Conservation (phyloP, 2,797 vertebrate genomes). For the Lacerta agilis region DNA sequence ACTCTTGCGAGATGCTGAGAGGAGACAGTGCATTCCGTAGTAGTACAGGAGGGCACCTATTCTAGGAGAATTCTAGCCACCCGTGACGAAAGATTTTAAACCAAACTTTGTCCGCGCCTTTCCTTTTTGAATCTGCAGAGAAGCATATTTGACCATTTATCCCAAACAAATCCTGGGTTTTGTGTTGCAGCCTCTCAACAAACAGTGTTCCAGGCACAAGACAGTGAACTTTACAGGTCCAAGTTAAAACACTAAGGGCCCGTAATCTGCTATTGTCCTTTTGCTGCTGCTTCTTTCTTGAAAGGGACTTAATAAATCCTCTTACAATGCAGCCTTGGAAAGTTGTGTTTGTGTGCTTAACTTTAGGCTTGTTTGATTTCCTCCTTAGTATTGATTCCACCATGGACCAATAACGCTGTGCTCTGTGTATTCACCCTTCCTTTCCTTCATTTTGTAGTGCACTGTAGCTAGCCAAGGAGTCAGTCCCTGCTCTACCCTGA, state of each 20-base stretch:
- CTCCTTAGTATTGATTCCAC: background rate
- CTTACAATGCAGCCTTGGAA: background rate
- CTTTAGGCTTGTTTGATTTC: background rate
- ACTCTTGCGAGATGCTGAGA: background rate
- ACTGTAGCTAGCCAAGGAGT: conserved; percentile 87
- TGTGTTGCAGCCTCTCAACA: background rate
- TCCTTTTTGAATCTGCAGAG: background rate
- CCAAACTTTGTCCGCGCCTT: background rate
- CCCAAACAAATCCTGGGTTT: conserved; percentile 5
- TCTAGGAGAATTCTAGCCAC: background rate
- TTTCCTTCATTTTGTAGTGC: conserved; percentile 78
- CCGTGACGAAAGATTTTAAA: background rate
- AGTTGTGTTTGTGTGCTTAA: background rate
- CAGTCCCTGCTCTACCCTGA: conserved; percentile 96
- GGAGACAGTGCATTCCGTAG: no score
- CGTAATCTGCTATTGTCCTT: background rate
- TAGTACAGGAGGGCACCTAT: background rate
- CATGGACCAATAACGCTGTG: background rate
- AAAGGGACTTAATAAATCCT: conserved; percentile 6
- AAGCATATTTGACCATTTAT: background rate
- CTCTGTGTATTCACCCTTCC: conserved; percentile 43
- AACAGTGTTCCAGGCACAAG: background rate
- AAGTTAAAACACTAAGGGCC: background rate
- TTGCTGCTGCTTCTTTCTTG: background rate
- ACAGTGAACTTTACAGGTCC: conserved; percentile 15